phyloP scores from a whole-genome alignment of 2,888 invertebrate genomes.

The Phlogophora meticulosa region DNA sequence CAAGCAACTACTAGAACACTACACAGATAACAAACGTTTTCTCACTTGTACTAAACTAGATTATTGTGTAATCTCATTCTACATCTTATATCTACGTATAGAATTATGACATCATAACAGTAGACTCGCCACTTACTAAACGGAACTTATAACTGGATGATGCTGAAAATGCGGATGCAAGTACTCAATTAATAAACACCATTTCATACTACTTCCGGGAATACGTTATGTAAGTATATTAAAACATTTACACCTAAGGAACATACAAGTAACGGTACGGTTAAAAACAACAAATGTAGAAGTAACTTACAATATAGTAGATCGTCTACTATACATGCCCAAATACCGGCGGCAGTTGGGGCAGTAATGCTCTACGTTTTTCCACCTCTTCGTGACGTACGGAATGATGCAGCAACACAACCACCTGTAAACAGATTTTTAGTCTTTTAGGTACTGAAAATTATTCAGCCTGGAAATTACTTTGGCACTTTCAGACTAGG shows the following conservation, averaged over 20 bases:
- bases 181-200: background rate
- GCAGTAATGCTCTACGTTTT: constrained; percentile 87
- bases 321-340: constrained; percentile 77
- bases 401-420: constrained; percentile 86
- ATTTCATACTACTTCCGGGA: background rate
- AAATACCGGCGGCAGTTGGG: constrained; percentile 82
- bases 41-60: background rate
- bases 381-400: constrained; percentile 84
- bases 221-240: constrained; percentile 8
- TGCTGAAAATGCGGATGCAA: background rate
- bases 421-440: constrained; percentile 79
- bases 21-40: background rate
- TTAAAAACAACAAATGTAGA: background rate
- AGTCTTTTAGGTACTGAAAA: background rate
- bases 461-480: background rate
- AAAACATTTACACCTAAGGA: background rate
- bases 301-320: constrained; percentile 24
- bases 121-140: background rate
- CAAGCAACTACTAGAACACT: constrained; percentile 1
- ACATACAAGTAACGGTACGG: background rate
- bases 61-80: background rate
- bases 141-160: background rate
- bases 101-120: constrained; percentile 1
- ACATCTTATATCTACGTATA: background rate
- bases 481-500: background rate